These are phyloP conservation scores for Anas platyrhynchos DNA, from an alignment of 2,113 vertebrate genomes.

Conservation along the genomic window DNA sequence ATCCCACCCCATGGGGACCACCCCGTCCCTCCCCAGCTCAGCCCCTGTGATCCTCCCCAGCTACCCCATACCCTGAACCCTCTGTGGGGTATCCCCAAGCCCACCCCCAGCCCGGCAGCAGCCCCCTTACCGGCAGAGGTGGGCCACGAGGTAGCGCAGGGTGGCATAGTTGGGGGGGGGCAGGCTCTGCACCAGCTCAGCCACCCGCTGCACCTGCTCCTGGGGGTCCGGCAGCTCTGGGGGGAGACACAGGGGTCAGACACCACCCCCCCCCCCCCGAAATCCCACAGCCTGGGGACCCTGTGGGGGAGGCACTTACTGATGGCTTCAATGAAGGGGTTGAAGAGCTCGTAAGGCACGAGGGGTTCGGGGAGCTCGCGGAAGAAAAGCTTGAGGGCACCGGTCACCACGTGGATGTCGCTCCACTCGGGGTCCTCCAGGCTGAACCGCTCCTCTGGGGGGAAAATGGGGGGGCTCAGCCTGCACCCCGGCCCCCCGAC, in stretches of 20 bases:
- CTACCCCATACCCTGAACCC: background rate
- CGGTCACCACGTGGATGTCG: conserved; percentile 90
- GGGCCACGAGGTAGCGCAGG: conserved; percentile 83
- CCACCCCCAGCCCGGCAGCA: background rate
- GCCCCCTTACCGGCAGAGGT: conserved; percentile 83
- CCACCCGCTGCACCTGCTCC: conserved; percentile 82
- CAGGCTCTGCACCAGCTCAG: conserved; percentile 81
- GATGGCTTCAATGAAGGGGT: conserved; percentile 79
- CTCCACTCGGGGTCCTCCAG: conserved; percentile 89
- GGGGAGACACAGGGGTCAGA: too few species aligned
- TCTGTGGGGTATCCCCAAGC: background rate
- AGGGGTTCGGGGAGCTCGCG: conserved; percentile 92
- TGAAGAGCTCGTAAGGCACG: conserved; percentile 80
- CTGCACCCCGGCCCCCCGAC: rapidly evolving
- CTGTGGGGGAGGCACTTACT: conserved; percentile 73
- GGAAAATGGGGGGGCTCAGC: background rate
- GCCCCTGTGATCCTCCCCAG: background rate
- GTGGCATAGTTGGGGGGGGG: conserved; percentile 86
- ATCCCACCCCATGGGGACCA: background rate
- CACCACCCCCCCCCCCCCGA: too few species aligned
- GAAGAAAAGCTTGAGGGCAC: conserved; percentile 93
- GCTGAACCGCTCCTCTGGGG: conserved; percentile 86
- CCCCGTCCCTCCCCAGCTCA: background rate
- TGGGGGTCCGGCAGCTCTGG: conserved; percentile 81
- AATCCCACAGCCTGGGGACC: background rate